Evolutionary conservation across 2,113 vertebrate species (phyloP), one percentile per base, ranked within the genome.

Genomic region (Noturus placidus): DNA sequence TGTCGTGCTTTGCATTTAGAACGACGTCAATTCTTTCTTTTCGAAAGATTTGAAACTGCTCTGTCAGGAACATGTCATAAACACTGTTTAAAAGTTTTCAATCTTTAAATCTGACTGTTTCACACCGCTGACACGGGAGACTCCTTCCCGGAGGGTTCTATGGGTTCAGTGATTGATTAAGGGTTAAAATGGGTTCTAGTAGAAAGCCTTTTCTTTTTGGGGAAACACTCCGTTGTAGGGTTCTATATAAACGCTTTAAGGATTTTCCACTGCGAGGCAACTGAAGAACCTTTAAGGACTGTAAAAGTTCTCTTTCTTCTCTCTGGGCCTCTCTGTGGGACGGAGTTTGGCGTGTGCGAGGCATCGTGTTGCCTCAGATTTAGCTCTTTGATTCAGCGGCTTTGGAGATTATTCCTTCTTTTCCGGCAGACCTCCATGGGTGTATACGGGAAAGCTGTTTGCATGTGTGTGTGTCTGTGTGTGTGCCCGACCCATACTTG

Each of bases 331-430:
- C 20, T 35, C 56, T 33, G 81, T 27, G 33, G 56, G 77, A 52
- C 10, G 50, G n/a, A 54, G 27, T 5, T 33, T 25, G 78, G 78
- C 35, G 52, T 80, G 78, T 22, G 78, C 15, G 46, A 79, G 76
- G 76, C 76, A 20, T 79, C 50, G 50, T 33, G 78, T 30, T 65
- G 82, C 70, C 50, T 57, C 77, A 83, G 38, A 76, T 59, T 74
- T 67, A 50, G 25, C 25, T 85, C 54, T 85, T 77, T 85, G 70
- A 76, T 77, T 85, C 46, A 70, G 82, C 30, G 25, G 63, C 63
- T 85, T 46, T 42, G 52, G 69, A 85, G 83, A 85, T 83, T 65
- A 57, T 57, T 80, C 54, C 52, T 56, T 57, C n/a, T 56, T 14
- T 30, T 69, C 42, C 2, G 14, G 69, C 82, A 52, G 38, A 61